Conservation (phyloP, 2,888 invertebrate species). For the Pachycephus smyrnensis region DNA sequence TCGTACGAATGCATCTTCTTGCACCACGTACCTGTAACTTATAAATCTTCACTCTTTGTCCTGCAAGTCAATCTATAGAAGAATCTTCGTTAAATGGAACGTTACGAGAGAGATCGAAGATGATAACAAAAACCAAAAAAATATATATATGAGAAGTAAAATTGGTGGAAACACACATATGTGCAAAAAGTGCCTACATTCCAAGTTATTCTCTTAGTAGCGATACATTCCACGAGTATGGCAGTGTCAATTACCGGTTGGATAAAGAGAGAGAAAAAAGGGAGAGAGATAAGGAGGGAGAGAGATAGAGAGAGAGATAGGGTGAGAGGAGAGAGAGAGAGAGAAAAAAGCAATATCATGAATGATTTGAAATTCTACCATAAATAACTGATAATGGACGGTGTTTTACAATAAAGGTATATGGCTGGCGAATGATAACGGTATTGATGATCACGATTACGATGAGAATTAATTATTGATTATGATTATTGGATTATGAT, state of each 20-base stretch:
- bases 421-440: neutral
- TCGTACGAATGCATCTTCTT: neutral
- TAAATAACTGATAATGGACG: neutral
- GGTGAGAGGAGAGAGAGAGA: neutral
- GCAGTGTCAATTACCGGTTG: slow-evolving; percentile 50
- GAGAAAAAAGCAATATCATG: slow-evolving; percentile 26
- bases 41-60: neutral
- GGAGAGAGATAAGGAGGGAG: slow-evolving; percentile 12
- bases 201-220: slow-evolving; percentile 38
- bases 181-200: slow-evolving; percentile 54
- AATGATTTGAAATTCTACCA: neutral
- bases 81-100: slow-evolving; percentile 15
- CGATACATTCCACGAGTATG: slow-evolving; percentile 42
- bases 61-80: slow-evolving; percentile 12
- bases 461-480: slow-evolving; percentile 24
- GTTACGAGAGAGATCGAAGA: slow-evolving; percentile 14
- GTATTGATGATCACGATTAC: neutral
- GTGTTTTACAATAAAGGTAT: slow-evolving; percentile 8
- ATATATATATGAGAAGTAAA: neutral
- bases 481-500: slow-evolving; percentile 37
- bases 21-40: neutral
- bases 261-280: slow-evolving; percentile 26
- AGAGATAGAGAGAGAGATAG: slow-evolving; percentile 26
- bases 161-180: slow-evolving; percentile 18
- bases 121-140: slow-evolving; percentile 2